These are phyloP conservation scores for Mesocricetus auratus DNA, from an alignment of 2,113 vertebrate genomes.

Conservation along the genomic window DNA sequence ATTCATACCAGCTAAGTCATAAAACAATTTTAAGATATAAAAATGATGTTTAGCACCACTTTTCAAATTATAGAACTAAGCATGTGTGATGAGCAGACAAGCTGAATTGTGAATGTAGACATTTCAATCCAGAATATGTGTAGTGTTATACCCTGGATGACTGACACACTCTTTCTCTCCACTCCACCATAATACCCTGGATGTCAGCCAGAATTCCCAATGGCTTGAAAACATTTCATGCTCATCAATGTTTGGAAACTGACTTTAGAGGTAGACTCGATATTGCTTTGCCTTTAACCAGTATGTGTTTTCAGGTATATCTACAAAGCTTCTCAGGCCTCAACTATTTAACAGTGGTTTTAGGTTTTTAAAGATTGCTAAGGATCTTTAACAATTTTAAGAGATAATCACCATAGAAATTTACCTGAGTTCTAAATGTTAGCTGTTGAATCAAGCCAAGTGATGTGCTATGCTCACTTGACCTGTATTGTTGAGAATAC, in stretches of 20 bases:
- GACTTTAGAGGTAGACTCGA: background rate
- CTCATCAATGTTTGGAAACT: background rate
- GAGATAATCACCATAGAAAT: background rate
- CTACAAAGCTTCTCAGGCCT: background rate
- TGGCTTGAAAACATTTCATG: background rate
- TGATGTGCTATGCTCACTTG: background rate
- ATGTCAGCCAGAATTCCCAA: background rate
- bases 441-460: background rate
- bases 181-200: too few relatives aligned
- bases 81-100: background rate
- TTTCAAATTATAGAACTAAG: background rate
- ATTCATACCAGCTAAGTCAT: background rate
- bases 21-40: background rate
- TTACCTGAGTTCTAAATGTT: background rate
- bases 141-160: fast-evolving
- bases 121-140: background rate
- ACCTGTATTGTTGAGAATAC: background rate
- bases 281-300: background rate
- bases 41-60: background rate
- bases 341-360: background rate
- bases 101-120: background rate
- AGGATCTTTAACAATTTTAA: background rate
- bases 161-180: background rate
- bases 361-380: background rate
- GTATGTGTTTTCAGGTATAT: background rate